Percentiles rank a stretch among this genome's conserved stretches.
Conservation (phyloP, 2,888 invertebrate genomes). For the Sussaba pulchella region DNA sequence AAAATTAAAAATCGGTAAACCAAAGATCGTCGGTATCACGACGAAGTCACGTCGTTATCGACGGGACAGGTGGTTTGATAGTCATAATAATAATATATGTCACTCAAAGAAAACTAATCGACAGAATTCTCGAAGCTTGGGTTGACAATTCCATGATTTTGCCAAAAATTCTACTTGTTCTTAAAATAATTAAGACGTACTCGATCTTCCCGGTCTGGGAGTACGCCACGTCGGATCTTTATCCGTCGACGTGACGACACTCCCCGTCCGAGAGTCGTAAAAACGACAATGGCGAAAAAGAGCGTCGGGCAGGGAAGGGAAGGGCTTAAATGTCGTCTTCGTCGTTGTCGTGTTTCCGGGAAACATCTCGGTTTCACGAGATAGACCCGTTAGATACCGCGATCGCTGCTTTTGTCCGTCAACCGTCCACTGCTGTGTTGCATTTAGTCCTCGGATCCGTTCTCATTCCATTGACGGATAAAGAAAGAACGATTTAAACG, state of each 20-base stretch:
- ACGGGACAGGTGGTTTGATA: conserved; percentile 33
- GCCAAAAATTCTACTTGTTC: background rate
- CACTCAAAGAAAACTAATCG: background rate
- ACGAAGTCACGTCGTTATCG: conserved; percentile 32
- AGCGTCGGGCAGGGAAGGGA: no score
- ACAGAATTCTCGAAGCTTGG: background rate
- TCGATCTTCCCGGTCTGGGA: background rate
- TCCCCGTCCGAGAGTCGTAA: background rate
- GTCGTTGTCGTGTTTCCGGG: background rate
- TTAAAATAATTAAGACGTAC: background rate
- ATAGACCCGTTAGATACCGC: conserved; percentile 20
- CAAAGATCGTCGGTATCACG: conserved; percentile 1
- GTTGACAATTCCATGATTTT: conserved; percentile 7
- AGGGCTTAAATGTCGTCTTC: background rate
- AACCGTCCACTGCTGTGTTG: background rate
- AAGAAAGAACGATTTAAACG: background rate
- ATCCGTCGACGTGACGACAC: conserved; percentile 13
- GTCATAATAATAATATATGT: background rate
- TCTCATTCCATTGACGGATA: background rate
- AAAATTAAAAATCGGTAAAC: conserved; percentile 37
- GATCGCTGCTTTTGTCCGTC: background rate
- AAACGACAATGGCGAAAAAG: no score
- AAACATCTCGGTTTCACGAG: conserved; percentile 3
- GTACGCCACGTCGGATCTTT: background rate
- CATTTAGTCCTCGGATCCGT: background rate